phyloP scores from a whole-genome alignment of 2,797 vertebrate species.

The Chelon auratus region DNA sequence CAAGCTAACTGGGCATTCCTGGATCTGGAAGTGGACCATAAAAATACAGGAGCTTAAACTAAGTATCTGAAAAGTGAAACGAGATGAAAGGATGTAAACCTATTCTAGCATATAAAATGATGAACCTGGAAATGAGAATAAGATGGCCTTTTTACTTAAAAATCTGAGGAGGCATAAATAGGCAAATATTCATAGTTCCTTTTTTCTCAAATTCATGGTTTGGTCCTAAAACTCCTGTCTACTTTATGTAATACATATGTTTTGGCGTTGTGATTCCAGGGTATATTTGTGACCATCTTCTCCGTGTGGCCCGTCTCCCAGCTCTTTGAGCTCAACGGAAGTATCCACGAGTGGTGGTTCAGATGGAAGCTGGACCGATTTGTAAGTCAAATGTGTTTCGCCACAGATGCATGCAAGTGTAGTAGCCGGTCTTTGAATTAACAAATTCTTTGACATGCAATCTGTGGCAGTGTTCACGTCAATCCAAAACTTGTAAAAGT shows the following conservation, averaged over 20 bases:
- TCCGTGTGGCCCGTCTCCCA: constrained; percentile 95
- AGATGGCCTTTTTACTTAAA: too few species aligned
- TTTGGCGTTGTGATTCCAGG: constrained; percentile 77
- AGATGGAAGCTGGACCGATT: constrained; percentile 97
- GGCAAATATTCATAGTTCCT: background rate
- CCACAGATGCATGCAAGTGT: background rate
- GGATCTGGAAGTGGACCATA: too few species aligned
- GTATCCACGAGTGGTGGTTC: constrained; percentile 98
- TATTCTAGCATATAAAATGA: too few species aligned
- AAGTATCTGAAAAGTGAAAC: too few species aligned
- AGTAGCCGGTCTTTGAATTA: background rate
- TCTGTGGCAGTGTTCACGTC: background rate
- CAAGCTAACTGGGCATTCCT: too few species aligned
- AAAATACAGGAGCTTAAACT: too few species aligned
- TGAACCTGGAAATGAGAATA: too few species aligned
- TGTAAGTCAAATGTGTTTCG: constrained; percentile 84
- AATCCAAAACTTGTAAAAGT: background rate
- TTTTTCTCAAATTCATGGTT: background rate
- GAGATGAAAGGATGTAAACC: too few species aligned
- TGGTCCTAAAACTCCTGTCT: background rate
- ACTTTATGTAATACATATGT: constrained; percentile 11
- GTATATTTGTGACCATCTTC: constrained; percentile 93
- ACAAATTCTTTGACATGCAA: background rate
- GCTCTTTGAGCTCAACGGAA: constrained; percentile 94
- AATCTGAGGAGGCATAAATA: background rate